Conservation (phyloP, 2,797 vertebrate genomes). For the Nannoperca australis region DNA sequence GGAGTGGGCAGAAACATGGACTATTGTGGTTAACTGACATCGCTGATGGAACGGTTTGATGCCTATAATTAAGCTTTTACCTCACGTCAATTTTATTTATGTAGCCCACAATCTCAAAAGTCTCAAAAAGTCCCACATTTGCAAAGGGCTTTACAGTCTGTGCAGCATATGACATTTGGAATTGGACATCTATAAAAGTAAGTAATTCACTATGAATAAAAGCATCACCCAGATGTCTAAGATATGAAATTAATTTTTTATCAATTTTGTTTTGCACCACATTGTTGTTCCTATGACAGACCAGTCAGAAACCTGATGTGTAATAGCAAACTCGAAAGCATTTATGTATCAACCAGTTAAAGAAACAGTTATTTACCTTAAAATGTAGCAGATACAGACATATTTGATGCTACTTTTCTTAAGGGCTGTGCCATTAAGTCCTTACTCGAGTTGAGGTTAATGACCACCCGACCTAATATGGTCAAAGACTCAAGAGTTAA, state of each 20-base stretch:
- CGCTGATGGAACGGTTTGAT: not conserved
- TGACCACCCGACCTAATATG: slow-evolving; percentile 64
- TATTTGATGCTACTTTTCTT: not conserved
- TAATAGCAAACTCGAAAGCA: not conserved
- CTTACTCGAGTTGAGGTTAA: slow-evolving; percentile 46
- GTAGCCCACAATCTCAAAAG: no score
- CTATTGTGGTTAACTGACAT: not conserved
- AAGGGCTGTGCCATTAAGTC: slow-evolving; percentile 2
- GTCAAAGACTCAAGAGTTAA: slow-evolving; percentile 59
- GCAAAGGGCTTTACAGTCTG: not conserved
- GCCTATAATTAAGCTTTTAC: no score
- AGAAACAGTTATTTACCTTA: not conserved
- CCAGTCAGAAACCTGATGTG: not conserved
- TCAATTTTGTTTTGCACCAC: not conserved
- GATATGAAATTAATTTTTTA: slow-evolving; percentile 2
- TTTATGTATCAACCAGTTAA: not conserved
- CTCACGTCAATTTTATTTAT: no score
- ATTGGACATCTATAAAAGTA: no score
- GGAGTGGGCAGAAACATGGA: not conserved
- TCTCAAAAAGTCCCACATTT: no score
- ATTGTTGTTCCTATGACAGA: not conserved
- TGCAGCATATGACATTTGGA: not conserved
- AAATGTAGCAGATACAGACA: not conserved
- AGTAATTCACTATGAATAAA: not conserved
- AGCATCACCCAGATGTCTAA: slow-evolving; percentile 21